Evolutionary conservation across 2,888 invertebrate genomes (phyloP).

Genomic region (Standfussiana lucernea): DNA sequence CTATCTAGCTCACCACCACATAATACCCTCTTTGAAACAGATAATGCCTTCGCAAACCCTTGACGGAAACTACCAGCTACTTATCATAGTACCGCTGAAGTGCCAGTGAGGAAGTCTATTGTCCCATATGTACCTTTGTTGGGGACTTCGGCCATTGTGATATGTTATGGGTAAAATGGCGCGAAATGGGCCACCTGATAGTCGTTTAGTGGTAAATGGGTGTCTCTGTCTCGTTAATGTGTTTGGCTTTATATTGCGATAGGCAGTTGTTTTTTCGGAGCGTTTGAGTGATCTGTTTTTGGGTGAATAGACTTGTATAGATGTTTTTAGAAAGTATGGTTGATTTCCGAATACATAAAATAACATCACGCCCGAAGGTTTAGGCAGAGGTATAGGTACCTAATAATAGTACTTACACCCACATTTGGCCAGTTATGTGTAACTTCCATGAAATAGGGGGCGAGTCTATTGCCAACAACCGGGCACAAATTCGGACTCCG

Average conservation of each 20-base stretch:
- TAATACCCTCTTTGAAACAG: slow-evolving; percentile 33
- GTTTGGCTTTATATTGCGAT: slow-evolving; percentile 23
- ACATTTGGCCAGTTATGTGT: too few species aligned
- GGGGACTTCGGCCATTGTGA: slow-evolving; percentile 31
- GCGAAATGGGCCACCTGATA: slow-evolving; percentile 49
- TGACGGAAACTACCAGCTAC: slow-evolving; percentile 44
- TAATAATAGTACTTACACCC: too few species aligned
- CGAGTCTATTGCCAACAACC: too few species aligned
- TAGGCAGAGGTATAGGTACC: too few species aligned
- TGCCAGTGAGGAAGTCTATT: slow-evolving; percentile 47
- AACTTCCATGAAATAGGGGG: too few species aligned
- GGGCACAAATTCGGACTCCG: too few species aligned
- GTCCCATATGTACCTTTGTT: slow-evolving; percentile 47
- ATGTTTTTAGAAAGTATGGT: background rate
- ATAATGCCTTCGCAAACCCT: slow-evolving; percentile 50
- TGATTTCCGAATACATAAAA: background rate
- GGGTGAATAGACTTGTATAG: background rate
- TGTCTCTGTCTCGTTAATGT: slow-evolving; percentile 44
- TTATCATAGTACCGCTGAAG: slow-evolving; percentile 25
- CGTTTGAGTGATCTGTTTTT: slow-evolving; percentile 8
- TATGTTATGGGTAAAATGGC: slow-evolving; percentile 47
- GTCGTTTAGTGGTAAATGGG: slow-evolving; percentile 32
- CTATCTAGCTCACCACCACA: slow-evolving; percentile 22
- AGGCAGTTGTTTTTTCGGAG: slow-evolving; percentile 13
- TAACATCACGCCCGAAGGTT: too few species aligned